Conservation (phyloP, 2,113 vertebrate genomes). For the Phylloscopus trochilus region DNA sequence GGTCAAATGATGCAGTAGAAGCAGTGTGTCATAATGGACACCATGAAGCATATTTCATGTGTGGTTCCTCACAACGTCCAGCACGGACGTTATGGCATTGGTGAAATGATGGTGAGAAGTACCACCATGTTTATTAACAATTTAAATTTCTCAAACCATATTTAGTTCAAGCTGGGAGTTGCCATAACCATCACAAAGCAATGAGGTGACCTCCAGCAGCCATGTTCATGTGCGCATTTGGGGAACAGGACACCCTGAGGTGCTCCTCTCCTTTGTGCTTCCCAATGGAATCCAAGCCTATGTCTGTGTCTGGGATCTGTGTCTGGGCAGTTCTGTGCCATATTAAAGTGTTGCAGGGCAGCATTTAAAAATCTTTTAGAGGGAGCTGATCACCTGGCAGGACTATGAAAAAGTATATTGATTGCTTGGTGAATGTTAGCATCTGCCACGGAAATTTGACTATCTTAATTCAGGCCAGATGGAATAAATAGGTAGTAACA, state of each 20-base stretch:
- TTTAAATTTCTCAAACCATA: background rate
- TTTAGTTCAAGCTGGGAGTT: background rate
- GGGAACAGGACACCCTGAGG: background rate
- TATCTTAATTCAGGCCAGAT: background rate
- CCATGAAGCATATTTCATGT: background rate
- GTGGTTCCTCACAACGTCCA: accelerated
- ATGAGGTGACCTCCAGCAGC: background rate
- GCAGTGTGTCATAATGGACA: background rate
- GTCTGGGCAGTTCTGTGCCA: background rate
- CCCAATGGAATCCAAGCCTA: background rate
- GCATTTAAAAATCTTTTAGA: background rate
- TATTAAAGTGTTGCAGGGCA: background rate
- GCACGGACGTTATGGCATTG: background rate
- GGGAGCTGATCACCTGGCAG: background rate
- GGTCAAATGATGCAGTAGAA: background rate
- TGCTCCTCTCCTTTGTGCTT: background rate
- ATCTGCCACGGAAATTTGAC: background rate
- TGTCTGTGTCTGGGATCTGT: background rate
- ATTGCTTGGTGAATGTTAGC: background rate
- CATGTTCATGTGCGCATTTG: accelerated
- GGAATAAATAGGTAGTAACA: background rate
- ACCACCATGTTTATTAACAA: background rate
- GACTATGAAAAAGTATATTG: background rate
- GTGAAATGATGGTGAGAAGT: background rate
- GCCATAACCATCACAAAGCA: background rate